Base-by-base conservation (phyloP, 2,113 vertebrate genomes). In the Lagopus leucura region DNA sequence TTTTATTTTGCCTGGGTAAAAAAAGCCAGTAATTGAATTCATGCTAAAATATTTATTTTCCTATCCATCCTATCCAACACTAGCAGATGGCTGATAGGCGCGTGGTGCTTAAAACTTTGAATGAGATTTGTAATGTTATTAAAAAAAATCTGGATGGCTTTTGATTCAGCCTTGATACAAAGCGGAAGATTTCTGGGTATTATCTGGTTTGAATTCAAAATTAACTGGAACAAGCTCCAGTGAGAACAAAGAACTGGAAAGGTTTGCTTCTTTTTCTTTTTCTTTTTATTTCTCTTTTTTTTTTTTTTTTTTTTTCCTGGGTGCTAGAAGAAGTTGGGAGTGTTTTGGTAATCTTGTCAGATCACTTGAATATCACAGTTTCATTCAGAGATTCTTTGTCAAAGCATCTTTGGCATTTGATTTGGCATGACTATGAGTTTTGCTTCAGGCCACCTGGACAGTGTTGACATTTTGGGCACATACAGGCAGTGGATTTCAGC, bases 41-140 rank as follows among this genome's bases (percentile, higher is more conserved):
- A 43, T 75, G 61, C 57, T 94, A 69, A 95, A 95, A 92, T 91
- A 86, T 86, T 94, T 97, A 65, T 95, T 94, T 95, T 45, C 60
- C 28, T 91, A 8, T 73, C 76, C 28, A 72, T 95, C 54, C 52
- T 86, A 19, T 86, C 73, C 92, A 93, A 61, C 63, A 63, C 16
- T 61, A 86, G 91, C 85, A 96, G 93, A 93, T 92, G 91, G 79
- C 65, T 90, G 89, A 57, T 89, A 82, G 88, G 78, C 45, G 5
- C 55, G 73, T 0, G 0, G 47, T 90, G 25, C 61, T 89, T 92
- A 86, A 91, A 95, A 90, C 42, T 91, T 94, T 74, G 71, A 82
- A 55, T 83, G 79, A 77, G 28, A 91, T 90, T 80, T 89, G 43
- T 87, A 79, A 66, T 1, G 1, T 78, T 70, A 81, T 63, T 28